Percentiles rank a stretch among this genome's conserved stretches.
phyloP scores from a whole-genome alignment of 2,797 vertebrate species.

The Xyrichtys novacula region DNA sequence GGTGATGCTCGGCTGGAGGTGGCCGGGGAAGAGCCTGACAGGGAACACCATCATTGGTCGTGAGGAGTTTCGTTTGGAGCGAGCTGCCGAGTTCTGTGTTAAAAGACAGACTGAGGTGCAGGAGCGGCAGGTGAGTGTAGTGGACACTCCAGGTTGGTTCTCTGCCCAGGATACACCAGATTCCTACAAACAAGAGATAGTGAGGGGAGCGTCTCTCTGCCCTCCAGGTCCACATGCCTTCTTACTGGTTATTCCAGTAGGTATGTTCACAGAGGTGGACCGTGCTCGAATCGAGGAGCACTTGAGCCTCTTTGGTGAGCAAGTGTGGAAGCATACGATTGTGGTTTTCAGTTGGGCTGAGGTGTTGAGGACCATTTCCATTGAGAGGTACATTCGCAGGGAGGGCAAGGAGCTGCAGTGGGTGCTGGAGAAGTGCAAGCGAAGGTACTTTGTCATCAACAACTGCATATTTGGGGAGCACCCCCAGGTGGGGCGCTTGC shows the following conservation, averaged over 20 bases:
- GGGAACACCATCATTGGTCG: constrained; percentile 88
- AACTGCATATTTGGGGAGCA: constrained; percentile 84
- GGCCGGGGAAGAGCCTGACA: constrained; percentile 89
- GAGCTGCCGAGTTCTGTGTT: constrained; percentile 83
- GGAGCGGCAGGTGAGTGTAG: constrained; percentile 76
- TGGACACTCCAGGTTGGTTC: constrained; percentile 89
- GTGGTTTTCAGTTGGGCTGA: constrained; percentile 87
- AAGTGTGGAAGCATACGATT: constrained; percentile 82
- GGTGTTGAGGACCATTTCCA: constrained; percentile 79
- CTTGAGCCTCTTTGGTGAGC: constrained; percentile 81
- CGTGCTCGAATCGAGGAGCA: constrained; percentile 83
- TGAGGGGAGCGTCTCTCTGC: constrained; percentile 77
- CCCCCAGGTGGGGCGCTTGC: constrained; percentile 77
- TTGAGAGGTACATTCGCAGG: constrained; percentile 85
- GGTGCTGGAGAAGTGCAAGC: constrained; percentile 85
- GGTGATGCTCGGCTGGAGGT: constrained; percentile 88
- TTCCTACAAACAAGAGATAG: constrained; percentile 81
- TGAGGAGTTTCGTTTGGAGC: constrained; percentile 79
- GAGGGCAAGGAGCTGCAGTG: constrained; percentile 84
- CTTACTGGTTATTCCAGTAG: constrained; percentile 84
- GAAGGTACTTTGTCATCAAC: constrained; percentile 84
- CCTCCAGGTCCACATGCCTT: constrained; percentile 85
- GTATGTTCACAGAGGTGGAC: constrained; percentile 86
- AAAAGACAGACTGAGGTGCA: constrained; percentile 70
- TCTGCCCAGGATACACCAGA: constrained; percentile 75